Base-by-base conservation (phyloP, 2,797 vertebrate species). In the Phrynocephalus guinanensis region DNA sequence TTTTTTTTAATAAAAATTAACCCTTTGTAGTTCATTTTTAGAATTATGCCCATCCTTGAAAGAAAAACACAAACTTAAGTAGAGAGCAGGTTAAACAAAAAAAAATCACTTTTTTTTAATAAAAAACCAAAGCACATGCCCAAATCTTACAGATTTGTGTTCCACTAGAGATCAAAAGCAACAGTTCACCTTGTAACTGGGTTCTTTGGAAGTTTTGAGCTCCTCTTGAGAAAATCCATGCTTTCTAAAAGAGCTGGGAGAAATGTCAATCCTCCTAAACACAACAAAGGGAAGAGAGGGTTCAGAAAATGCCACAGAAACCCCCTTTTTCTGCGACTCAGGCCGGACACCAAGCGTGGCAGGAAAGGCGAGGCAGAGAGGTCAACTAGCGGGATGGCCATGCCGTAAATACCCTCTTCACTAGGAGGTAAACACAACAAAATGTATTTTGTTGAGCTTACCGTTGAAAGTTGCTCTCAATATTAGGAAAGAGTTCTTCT, bases 201-300 rank as follows among this genome's bases (percentile, higher is more conserved):
- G 95, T 94, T 99, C 99, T 95, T 98, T 97, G 96, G 98, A 97
- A 95, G 96, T 98, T 98, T 99, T 99, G 95, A 97, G 96, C 94
- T 98, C 98, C 95, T 99, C 99, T 96, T 98, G 99, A 96, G 98
- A 96, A 95, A 98, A 98, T 96, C 98, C 97, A 97, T 99, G 98
- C 96, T 99, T 99, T 98, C 98, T 99, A 98, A 99, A 99, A 97
- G 98, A 98, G 98, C 99, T 99, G 95, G 98, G 99, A 96, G 99
- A 99, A 97, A 99, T 98, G 97, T 99, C 99, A 97, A 99, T 99
- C 98, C 98, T 98, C 98, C 99, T 99, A 95, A 6, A 93, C 82
- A 86, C 0, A 91, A 92, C 95, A 75, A 77, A 93, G 93, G 75
- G 33, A 90, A 70, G 90, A 10, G 0, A 76, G 1, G 10, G 33